Evolutionary conservation across 2,113 vertebrate genomes (phyloP).

Genomic region (Grus americana): DNA sequence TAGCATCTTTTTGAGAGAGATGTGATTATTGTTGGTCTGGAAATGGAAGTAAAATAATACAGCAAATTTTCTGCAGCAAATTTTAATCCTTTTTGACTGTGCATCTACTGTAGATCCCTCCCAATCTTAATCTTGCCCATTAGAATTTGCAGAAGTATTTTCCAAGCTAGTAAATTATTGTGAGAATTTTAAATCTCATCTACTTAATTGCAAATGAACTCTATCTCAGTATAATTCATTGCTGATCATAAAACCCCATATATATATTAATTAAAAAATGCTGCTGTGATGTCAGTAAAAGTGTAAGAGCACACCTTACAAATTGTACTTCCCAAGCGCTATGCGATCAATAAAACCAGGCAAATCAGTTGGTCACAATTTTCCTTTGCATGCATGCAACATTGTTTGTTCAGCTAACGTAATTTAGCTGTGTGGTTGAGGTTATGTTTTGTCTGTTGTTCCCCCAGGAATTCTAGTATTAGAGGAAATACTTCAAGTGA

Average conservation of each 20-base stretch:
- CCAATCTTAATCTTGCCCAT: rapidly evolving
- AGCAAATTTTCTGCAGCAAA: background rate
- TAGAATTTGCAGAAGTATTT: background rate
- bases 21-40: background rate
- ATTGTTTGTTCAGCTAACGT: background rate
- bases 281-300: background rate
- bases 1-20: background rate
- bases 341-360: rapidly evolving
- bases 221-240: background rate
- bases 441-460: background rate
- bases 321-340: background rate
- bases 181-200: background rate
- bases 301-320: background rate
- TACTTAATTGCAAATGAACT: background rate
- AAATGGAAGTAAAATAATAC: background rate
- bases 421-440: background rate
- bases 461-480: background rate
- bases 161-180: background rate
- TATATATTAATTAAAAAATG: background rate
- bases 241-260: background rate
- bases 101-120: background rate
- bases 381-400: background rate
- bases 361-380: background rate
- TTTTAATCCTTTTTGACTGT: background rate
- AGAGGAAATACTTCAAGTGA: background rate